Conservation (phyloP, 2,888 invertebrate species). For the Sepiola atlantica region DNA sequence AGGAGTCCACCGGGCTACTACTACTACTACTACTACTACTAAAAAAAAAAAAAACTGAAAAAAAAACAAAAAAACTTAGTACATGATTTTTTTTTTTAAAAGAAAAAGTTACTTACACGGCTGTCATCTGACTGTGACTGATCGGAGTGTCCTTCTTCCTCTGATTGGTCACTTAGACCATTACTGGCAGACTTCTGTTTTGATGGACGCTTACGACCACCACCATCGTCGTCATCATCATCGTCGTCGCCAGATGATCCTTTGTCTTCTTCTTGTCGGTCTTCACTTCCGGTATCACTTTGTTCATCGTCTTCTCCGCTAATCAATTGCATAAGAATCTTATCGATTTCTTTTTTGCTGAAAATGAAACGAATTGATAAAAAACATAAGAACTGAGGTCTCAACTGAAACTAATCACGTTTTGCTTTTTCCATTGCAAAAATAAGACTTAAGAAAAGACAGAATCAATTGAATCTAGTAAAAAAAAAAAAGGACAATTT, state of each 20-base stretch:
- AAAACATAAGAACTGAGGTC: background rate
- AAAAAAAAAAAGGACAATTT: too few species aligned
- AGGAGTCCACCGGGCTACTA: too few species aligned
- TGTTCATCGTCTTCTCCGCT: constrained; percentile 55
- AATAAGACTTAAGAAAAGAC: too few species aligned
- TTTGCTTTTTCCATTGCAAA: too few species aligned
- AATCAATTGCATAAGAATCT: constrained; percentile 87
- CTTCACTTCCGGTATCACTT: constrained; percentile 54
- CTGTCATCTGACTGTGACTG: constrained; percentile 36
- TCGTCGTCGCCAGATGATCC: background rate
- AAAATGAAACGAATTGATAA: constrained; percentile 23
- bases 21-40: too few species aligned
- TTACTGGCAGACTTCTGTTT: constrained; percentile 40
- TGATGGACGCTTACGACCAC: background rate
- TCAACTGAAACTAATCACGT: background rate
- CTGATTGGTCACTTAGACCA: constrained; percentile 45
- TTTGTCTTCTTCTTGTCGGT: constrained; percentile 47
- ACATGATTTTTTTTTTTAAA: too few species aligned
- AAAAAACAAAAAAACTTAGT: too few species aligned
- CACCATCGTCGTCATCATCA: background rate
- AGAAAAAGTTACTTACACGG: background rate
- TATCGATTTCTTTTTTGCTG: constrained; percentile 90
- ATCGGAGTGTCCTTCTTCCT: constrained; percentile 32
- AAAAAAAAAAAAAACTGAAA: too few species aligned
- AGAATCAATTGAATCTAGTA: too few species aligned